Evolutionary conservation across 30 jellyfish, hydroid and myxozoan species (phyloP).

Genomic region (Pelagia noctiluca): DNA sequence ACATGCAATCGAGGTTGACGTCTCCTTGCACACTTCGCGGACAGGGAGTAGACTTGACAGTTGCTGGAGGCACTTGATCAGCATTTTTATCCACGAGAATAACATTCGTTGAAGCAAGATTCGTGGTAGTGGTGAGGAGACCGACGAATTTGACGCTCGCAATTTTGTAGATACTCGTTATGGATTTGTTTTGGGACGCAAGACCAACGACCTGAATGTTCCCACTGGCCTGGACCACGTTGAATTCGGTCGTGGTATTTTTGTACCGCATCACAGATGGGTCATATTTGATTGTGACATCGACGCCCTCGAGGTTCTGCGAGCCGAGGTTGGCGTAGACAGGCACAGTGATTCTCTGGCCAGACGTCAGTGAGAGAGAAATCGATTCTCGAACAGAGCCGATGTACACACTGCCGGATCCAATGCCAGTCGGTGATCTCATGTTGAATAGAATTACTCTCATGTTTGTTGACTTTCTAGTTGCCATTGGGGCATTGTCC

Average conservation of each 20-base stretch:
- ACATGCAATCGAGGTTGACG: conserved; percentile 74
- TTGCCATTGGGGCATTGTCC: conserved; percentile 54
- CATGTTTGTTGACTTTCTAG: conserved; percentile 42
- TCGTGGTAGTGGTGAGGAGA: conserved; percentile 29
- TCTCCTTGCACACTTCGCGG: conserved; percentile 62
- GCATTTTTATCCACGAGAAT: conserved; percentile 71
- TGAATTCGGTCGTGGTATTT: conserved; percentile 30
- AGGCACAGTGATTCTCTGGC: conserved; percentile 69
- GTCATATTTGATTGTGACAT: conserved; percentile 56
- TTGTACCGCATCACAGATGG: conserved; percentile 24
- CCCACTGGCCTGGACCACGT: conserved; percentile 26
- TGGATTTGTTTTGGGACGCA: conserved; percentile 13
- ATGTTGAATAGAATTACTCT: conserved; percentile 45
- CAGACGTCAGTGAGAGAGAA: conserved; percentile 51
- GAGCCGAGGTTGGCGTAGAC: conserved; percentile 81
- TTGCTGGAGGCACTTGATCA: conserved; percentile 45
- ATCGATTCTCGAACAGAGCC: conserved; percentile 67
- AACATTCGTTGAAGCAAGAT: conserved; percentile 10
- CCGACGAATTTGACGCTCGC: conserved; percentile 76
- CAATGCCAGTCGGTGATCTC: conserved; percentile 46
- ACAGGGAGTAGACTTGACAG: conserved; percentile 55
- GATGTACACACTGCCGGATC: conserved; percentile 74
- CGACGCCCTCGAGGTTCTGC: conserved; percentile 79
- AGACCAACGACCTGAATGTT: conserved; percentile 66
- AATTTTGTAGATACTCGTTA: conserved; percentile 64